phyloP scores from a whole-genome alignment of 2,797 vertebrate species.

The Clarias fuscus region DNA sequence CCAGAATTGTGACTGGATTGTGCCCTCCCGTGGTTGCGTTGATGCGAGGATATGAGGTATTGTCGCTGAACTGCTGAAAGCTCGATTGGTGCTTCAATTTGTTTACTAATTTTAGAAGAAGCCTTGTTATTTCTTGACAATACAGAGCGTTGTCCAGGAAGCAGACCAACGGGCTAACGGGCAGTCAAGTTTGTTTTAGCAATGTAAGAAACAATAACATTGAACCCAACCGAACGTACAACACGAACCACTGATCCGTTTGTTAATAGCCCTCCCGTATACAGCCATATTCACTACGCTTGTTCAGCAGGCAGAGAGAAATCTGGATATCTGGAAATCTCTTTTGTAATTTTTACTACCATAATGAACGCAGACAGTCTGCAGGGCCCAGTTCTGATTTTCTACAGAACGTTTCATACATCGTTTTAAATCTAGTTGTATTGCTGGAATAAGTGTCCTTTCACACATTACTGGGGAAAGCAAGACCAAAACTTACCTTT shows the following conservation, averaged over 20 bases:
- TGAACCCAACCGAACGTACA: background rate
- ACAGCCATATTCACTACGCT: background rate
- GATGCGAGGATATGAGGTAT: background rate
- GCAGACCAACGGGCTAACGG: background rate
- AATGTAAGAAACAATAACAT: background rate
- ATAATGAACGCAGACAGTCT: background rate
- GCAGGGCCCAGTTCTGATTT: background rate
- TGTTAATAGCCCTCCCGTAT: background rate
- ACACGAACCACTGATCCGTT: background rate
- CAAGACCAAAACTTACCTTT: no score
- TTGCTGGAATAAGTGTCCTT: background rate
- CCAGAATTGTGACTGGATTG: no score
- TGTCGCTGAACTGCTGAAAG: background rate
- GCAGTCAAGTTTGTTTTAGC: background rate
- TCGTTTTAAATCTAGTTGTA: background rate
- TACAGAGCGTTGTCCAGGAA: background rate
- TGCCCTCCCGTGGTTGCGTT: no score
- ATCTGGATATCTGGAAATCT: background rate
- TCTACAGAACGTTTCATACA: background rate
- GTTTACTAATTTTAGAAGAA: background rate
- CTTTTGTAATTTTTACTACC: background rate
- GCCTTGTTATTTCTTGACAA: background rate
- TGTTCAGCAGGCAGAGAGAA: background rate
- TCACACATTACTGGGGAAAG: no score
- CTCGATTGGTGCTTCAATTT: background rate